phyloP scores from a whole-genome alignment of 2,797 vertebrate genomes.

The Halcyon smyrnensis region DNA sequence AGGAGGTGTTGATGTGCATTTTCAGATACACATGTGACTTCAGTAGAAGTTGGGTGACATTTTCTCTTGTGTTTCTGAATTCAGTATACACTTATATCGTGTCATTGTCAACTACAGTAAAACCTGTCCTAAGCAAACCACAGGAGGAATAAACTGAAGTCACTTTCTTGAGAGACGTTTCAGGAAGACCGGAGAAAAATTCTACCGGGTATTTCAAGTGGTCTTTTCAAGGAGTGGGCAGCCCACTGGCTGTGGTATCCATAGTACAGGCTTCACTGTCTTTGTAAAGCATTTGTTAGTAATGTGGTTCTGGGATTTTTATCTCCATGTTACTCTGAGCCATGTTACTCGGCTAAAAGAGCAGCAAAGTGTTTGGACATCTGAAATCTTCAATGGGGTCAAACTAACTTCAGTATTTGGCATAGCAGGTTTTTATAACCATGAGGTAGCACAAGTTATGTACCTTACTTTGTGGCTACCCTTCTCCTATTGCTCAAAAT shows the following conservation, averaged over 20 bases:
- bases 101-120: not conserved
- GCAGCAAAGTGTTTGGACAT: not conserved
- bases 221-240: not conserved
- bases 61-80: conserved; percentile 11
- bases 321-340: not conserved
- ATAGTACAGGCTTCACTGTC: not conserved
- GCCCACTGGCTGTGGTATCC: not conserved
- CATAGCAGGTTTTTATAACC: not conserved
- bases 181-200: not conserved
- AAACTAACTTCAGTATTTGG: not conserved
- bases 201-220: not conserved
- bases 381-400: not conserved
- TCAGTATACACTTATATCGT: not conserved
- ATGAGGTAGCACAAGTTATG: not conserved
- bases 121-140: not conserved
- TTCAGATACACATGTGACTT: not conserved
- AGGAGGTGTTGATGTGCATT: not conserved
- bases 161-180: not conserved
- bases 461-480: conserved; percentile 22
- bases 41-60: not conserved
- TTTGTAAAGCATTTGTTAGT: not conserved
- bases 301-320: not conserved
- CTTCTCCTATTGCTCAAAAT: conserved; percentile 10
- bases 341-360: not conserved
- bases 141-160: accelerated